These are phyloP conservation scores for Iphiclides podalirius DNA, from an alignment of 2,888 invertebrate species.

Conservation along the genomic window DNA sequence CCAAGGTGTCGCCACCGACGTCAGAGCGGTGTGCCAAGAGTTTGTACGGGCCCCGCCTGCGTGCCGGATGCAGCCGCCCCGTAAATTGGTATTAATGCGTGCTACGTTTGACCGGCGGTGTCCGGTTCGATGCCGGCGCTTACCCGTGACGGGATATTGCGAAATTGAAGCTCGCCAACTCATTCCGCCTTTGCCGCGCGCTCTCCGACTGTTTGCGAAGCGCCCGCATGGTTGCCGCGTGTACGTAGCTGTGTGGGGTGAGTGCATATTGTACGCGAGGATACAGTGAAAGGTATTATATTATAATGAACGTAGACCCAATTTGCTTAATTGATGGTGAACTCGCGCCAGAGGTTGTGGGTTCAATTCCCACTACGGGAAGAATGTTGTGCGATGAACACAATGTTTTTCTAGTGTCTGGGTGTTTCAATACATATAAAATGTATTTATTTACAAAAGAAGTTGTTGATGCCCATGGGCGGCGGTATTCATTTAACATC, in stretches of 20 bases:
- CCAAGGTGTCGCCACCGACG: not conserved
- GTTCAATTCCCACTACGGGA: no score
- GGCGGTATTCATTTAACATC: no score
- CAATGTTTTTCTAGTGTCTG: no score
- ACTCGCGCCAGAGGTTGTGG: no score
- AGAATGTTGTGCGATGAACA: no score
- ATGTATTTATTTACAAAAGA: no score
- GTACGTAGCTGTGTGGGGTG: not conserved
- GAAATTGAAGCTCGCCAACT: no score
- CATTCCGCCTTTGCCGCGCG: not conserved
- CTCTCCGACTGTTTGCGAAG: not conserved
- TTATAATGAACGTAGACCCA: no score
- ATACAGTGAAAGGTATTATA: no score
- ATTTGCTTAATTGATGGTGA: no score
- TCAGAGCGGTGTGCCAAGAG: not conserved
- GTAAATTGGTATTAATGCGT: slow-evolving; percentile 15
- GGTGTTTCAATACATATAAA: no score
- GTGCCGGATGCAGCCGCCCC: not conserved
- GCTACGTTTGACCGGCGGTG: not conserved
- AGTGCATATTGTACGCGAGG: not conserved
- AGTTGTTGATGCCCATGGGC: no score
- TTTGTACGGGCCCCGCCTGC: not conserved
- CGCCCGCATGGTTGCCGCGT: not conserved
- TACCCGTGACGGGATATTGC: slow-evolving; percentile 8
- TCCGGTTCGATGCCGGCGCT: not conserved